Evolutionary conservation across 2,113 vertebrate species (phyloP), one percentile per base, ranked within the genome.

Genomic region (Mesembrinibis cayennensis): DNA sequence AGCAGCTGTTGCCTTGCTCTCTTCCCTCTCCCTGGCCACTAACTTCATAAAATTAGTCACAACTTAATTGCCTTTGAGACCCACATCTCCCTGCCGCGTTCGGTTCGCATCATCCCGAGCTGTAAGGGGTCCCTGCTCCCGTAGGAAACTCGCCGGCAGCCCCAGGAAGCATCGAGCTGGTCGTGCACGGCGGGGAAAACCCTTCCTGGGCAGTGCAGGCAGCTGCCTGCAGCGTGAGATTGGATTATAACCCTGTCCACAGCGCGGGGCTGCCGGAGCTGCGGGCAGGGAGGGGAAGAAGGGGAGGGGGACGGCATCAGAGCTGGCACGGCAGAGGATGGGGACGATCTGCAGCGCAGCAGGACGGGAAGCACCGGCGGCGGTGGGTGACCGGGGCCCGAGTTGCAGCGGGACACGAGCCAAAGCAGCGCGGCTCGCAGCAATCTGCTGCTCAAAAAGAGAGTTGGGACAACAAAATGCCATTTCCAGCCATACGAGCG

Each of bases 51-150:
- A 72, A 78, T 38, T 7, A 53, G 19, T 6, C 4, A 3, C 4
- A 44, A 65, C 3, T 70, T 59, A 13, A 50, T 0, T 42, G 9
- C 8, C 56, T 56, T 3, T 11, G 56, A 66, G 73, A 29, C 8
- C 21, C 45, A 4, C 27, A 26, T 17, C 0, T 44, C 45, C 36
- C 49, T 0, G 1, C 21, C 9, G 4, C 23, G 56, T 6, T 44
- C 22, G 2, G 29, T 7, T 22, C 10, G 11, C 65, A 69, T 53
- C 53, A 82, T 20, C 70, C 59, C 3, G 10, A 58, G 42, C 38
- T 32, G 15, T 0, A 15, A 62, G 27, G 25, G 52, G 63, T 3
- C 76, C 38, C 76, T 4, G 8, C 27, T 70, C 89, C 78, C 8
- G 2, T 27, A 55, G 40, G 20, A 78, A 50, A 80, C 32, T 13